Conservation (phyloP, 1,140 invertebrate species). For the Heliconius melpomene region DNA sequence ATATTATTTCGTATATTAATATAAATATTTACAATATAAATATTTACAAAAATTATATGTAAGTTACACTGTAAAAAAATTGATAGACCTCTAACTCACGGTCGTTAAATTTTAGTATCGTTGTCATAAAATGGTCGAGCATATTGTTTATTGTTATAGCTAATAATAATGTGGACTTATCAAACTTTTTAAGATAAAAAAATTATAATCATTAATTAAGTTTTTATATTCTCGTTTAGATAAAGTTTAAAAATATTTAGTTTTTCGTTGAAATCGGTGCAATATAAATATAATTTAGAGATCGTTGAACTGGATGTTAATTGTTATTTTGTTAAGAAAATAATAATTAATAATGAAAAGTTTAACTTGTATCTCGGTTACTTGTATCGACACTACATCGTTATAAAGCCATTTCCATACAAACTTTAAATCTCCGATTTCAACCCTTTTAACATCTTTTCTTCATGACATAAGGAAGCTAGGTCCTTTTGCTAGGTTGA, state of each 20-base stretch:
- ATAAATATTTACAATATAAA: no score
- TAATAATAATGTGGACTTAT: neutral
- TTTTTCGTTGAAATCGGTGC: neutral
- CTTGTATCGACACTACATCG: no score
- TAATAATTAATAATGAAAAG: neutral
- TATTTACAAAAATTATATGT: neutral
- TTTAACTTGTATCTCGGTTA: no score
- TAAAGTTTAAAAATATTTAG: neutral
- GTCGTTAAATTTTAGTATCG: neutral
- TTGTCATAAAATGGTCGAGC: neutral
- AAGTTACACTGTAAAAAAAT: neutral
- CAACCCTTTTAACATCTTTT: neutral
- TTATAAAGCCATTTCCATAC: no score
- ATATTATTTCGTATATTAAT: no score
- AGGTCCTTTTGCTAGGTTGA: no score
- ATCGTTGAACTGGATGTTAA: neutral
- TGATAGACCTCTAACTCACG: neutral
- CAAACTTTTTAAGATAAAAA: neutral
- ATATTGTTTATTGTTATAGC: neutral
- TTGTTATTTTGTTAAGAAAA: neutral
- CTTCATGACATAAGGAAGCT: neutral
- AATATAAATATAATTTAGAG: neutral
- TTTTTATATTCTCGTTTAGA: conserved; percentile 1
- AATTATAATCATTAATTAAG: neutral
- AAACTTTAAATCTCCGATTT: no score